These are phyloP conservation scores for Mimachlamys varia DNA, from an alignment of 2,888 invertebrate species.

Conservation along the genomic window DNA sequence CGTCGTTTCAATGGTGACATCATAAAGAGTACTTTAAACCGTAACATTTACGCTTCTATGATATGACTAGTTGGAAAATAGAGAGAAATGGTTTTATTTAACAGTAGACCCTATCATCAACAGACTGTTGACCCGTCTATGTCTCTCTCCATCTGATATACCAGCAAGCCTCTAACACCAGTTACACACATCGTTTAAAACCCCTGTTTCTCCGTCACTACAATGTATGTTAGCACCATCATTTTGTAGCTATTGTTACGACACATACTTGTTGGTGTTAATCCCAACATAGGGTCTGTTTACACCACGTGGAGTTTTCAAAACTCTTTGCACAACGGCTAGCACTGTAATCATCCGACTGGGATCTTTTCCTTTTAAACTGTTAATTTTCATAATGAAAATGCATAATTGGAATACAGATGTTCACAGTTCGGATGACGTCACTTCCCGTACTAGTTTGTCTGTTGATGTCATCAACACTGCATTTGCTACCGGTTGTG, in stretches of 20 bases:
- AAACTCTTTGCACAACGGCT: not conserved
- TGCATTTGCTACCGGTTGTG: not conserved
- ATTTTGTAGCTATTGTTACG: not conserved
- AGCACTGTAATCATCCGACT: not conserved
- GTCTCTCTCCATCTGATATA: too few species aligned
- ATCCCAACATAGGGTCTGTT: not conserved
- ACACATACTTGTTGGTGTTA: not conserved
- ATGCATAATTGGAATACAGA: not conserved
- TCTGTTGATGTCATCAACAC: too few species aligned
- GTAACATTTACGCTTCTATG: too few species aligned
- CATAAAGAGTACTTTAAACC: too few species aligned
- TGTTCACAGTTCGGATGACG: not conserved
- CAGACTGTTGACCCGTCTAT: too few species aligned
- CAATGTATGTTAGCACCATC: constrained; percentile 1
- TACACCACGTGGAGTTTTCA: not conserved
- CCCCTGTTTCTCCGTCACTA: not conserved
- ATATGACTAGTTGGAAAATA: too few species aligned
- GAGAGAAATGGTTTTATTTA: not conserved
- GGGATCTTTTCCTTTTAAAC: not conserved
- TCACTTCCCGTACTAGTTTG: not conserved
- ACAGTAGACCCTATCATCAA: not conserved
- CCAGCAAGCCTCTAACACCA: not conserved
- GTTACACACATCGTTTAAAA: not conserved
- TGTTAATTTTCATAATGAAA: not conserved
- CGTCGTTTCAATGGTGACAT: too few species aligned